These are phyloP conservation scores for Junonia oenone DNA, from an alignment of 2,888 invertebrate species.

Conservation along the genomic window DNA sequence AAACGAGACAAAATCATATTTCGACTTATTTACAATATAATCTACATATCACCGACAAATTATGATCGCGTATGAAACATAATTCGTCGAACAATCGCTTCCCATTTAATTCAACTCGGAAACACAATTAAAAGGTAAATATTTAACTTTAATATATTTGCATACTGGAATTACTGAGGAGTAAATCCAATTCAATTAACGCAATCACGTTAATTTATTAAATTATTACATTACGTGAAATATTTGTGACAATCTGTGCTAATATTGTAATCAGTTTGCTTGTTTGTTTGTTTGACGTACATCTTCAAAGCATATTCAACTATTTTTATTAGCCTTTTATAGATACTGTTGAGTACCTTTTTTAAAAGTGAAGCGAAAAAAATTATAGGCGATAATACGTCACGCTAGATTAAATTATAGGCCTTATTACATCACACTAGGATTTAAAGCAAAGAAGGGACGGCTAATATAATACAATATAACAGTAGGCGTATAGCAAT, in stretches of 20 bases:
- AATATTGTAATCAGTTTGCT: background rate
- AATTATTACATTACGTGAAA: slow-evolving; percentile 13
- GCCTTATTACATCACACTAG: no score
- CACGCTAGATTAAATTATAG: no score
- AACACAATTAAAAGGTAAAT: slow-evolving; percentile 29
- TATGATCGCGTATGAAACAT: background rate
- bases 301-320: no score
- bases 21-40: background rate
- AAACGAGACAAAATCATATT: background rate
- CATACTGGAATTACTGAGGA: slow-evolving; percentile 28
- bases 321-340: no score
- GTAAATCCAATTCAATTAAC: slow-evolving; percentile 31
- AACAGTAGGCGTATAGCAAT: background rate
- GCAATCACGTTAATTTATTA: slow-evolving; percentile 27
- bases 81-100: background rate
- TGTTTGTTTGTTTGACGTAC: background rate
- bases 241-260: slow-evolving; percentile 4
- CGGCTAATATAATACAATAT: no score
- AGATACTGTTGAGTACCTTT: no score
- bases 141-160: slow-evolving; percentile 28
- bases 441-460: no score
- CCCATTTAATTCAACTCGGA: slow-evolving; percentile 1
- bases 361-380: no score
- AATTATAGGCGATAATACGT: no score
- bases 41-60: background rate